Conservation (phyloP, 2,888 invertebrate species). For the Thelaira solivaga region DNA sequence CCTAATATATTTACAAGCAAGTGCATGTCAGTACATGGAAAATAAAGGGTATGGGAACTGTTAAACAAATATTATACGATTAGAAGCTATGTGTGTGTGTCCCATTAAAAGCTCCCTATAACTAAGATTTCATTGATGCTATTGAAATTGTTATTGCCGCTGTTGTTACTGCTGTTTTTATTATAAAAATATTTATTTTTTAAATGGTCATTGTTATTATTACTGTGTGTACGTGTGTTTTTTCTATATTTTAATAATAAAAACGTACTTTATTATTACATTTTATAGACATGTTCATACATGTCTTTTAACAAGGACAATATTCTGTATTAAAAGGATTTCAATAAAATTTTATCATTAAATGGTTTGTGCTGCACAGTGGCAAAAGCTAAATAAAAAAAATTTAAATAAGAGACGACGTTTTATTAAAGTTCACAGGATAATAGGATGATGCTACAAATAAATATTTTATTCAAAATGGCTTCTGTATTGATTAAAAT, state of each 20-base stretch:
- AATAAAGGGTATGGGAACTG: too few relatives aligned
- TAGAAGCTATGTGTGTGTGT: not conserved
- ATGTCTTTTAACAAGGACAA: slow-evolving; percentile 54
- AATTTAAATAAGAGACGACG: too few relatives aligned
- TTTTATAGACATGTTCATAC: slow-evolving; percentile 55
- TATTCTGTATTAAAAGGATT: slow-evolving; percentile 46
- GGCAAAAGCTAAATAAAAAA: not conserved
- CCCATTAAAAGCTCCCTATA: not conserved
- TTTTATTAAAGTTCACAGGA: too few relatives aligned
- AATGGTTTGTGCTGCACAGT: not conserved
- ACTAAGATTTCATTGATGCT: not conserved
- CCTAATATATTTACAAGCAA: too few relatives aligned
- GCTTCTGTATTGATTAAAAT: too few relatives aligned
- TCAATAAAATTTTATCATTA: not conserved
- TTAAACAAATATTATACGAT: slow-evolving; percentile 24
- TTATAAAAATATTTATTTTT: not conserved
- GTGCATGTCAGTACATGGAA: too few relatives aligned
- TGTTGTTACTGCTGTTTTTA: slow-evolving; percentile 21
- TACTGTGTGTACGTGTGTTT: not conserved
- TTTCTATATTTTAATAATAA: slow-evolving; percentile 4
- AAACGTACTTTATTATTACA: slow-evolving; percentile 25
- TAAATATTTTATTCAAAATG: too few relatives aligned
- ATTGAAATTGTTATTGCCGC: not conserved
- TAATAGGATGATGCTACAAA: too few relatives aligned
- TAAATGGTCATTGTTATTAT: slow-evolving; percentile 19